Evolutionary conservation across 2,797 vertebrate genomes (phyloP).

Genomic region (Leontocebus nigricollis): DNA sequence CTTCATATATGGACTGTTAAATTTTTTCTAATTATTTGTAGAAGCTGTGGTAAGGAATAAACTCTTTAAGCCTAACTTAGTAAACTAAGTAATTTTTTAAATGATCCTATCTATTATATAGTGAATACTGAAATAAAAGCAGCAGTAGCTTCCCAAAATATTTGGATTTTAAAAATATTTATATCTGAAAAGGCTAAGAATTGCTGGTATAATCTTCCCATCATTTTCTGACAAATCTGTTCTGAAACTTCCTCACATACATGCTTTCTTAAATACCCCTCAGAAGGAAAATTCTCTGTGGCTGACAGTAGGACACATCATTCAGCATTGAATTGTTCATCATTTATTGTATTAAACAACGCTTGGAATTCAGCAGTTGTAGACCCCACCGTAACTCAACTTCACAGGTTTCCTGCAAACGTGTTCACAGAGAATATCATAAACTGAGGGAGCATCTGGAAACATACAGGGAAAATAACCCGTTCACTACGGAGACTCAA

Average conservation of each 20-base stretch:
- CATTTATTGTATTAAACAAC: neutral
- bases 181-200: neutral
- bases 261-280: neutral
- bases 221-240: neutral
- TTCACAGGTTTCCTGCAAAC: neutral
- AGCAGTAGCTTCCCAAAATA: slow-evolving; percentile 23
- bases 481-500: neutral
- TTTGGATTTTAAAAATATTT: slow-evolving; percentile 18
- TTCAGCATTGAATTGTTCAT: neutral
- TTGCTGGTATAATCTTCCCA: neutral
- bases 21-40: slow-evolving; percentile 9
- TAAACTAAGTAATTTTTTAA: slow-evolving; percentile 10
- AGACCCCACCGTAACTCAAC: neutral
- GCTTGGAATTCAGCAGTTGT: neutral
- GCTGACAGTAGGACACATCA: neutral
- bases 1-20: neutral
- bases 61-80: slow-evolving; percentile 18
- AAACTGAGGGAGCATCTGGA: neutral
- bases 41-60: neutral
- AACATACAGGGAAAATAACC: neutral
- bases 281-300: neutral
- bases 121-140: slow-evolving; percentile 12
- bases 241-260: neutral
- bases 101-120: neutral
- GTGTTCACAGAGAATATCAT: neutral